phyloP scores from a whole-genome alignment of 2,797 vertebrate genomes.

The Cynopterus sphinx region DNA sequence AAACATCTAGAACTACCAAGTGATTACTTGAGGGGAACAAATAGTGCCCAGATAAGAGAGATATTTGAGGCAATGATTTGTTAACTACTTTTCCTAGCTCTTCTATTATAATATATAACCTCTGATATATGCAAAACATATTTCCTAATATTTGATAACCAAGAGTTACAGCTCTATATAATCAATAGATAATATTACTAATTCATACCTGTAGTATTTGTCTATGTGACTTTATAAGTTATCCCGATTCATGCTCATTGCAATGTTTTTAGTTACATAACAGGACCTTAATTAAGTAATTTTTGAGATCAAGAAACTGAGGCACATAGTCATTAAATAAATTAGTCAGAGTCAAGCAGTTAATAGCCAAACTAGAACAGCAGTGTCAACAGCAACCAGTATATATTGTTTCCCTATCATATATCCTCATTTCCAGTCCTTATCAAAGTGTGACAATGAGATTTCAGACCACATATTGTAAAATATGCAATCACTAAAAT shows the following conservation, averaged over 20 bases:
- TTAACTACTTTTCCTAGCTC: background rate
- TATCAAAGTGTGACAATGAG: background rate
- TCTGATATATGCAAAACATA: background rate
- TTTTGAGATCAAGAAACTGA: slow-evolving; percentile 1
- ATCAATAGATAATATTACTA: background rate
- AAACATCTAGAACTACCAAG: background rate
- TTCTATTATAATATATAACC: background rate
- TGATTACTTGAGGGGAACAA: background rate
- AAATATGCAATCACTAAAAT: background rate
- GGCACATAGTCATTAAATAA: background rate
- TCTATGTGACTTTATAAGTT: background rate
- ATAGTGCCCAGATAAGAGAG: background rate
- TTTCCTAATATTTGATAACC: background rate
- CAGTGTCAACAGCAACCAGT: background rate
- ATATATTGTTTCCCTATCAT: background rate
- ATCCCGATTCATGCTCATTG: background rate
- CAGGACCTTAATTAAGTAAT: background rate
- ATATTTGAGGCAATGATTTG: background rate
- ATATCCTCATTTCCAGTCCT: background rate
- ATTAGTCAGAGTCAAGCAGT: background rate
- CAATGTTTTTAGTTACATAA: background rate
- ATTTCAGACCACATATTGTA: background rate
- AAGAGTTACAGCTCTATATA: background rate
- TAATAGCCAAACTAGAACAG: background rate
- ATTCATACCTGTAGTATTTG: background rate